Conservation (phyloP, 2,888 invertebrate species). For the Neoitamus cyanurus region DNA sequence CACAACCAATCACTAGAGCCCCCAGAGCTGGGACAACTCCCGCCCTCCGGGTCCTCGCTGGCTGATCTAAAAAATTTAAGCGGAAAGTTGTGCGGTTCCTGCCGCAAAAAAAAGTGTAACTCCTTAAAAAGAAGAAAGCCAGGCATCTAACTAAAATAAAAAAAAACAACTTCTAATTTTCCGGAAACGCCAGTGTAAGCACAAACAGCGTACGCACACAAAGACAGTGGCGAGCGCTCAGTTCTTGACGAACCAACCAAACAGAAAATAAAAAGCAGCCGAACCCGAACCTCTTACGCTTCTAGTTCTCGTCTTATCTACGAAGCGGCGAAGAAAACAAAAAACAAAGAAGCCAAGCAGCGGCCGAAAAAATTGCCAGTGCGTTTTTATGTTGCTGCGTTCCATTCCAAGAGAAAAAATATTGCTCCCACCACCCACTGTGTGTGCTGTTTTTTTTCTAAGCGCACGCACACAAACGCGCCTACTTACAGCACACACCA, state of each 20-base stretch:
- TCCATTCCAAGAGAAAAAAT: slow-evolving; percentile 49
- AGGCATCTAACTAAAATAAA: not conserved
- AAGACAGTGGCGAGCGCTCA: not conserved
- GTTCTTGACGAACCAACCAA: slow-evolving; percentile 21
- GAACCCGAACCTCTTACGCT: not conserved
- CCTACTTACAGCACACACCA: not conserved
- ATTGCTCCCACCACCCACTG: slow-evolving; percentile 51
- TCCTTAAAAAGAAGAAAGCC: not conserved
- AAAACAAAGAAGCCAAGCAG: not conserved
- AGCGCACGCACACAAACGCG: slow-evolving; percentile 5
- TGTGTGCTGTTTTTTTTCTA: slow-evolving; percentile 30
- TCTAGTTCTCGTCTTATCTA: slow-evolving; percentile 27
- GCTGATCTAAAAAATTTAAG: slow-evolving; percentile 33
- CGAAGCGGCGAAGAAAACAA: slow-evolving; percentile 26
- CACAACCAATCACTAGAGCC: not conserved
- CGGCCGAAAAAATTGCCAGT: slow-evolving; percentile 42
- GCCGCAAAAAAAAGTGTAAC: not conserved
- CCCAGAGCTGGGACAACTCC: not conserved
- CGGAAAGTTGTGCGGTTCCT: not conserved
- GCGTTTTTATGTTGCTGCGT: slow-evolving; percentile 52
- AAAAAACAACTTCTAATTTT: slow-evolving; percentile 21
- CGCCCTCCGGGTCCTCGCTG: not conserved
- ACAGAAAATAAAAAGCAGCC: slow-evolving; percentile 30
- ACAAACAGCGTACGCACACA: slow-evolving; percentile 42
- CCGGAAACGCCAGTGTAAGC: slow-evolving; percentile 50